Percentiles rank a stretch among this genome's conserved stretches.
These are phyloP conservation scores for Scarus forsteni DNA, from an alignment of 2,797 vertebrate species.

Conservation along the genomic window DNA sequence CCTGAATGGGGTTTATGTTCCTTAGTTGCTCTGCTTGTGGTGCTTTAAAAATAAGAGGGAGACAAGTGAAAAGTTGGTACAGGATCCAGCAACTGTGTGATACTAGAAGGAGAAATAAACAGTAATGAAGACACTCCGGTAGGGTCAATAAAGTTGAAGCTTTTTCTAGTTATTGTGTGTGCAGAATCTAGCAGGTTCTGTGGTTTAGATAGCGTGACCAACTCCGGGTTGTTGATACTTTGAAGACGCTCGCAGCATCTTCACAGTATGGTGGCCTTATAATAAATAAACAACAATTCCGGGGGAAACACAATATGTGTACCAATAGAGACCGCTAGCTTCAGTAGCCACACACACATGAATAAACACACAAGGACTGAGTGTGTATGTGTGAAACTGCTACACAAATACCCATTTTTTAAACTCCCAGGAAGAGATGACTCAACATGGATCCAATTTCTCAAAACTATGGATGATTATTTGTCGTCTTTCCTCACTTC, in stretches of 20 bases:
- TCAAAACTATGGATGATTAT: slow-evolving; percentile 64
- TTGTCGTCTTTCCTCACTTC: slow-evolving; percentile 57
- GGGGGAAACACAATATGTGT: slow-evolving; percentile 66
- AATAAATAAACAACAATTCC: slow-evolving; percentile 82
- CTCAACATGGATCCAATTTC: slow-evolving; percentile 42
- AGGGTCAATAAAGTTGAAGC: slow-evolving; percentile 32
- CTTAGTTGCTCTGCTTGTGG: slow-evolving; percentile 35
- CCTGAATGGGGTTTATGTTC: slow-evolving; percentile 16
- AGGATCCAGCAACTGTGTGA: slow-evolving; percentile 35
- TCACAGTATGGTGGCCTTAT: slow-evolving; percentile 89
- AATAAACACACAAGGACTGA: slow-evolving; percentile 52
- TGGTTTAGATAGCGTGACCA: slow-evolving; percentile 72
- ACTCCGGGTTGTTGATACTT: slow-evolving; percentile 94
- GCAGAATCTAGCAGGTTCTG: slow-evolving; percentile 62
- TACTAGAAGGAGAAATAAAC: slow-evolving; percentile 32
- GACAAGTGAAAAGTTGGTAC: too few relatives aligned
- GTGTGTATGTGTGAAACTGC: slow-evolving; percentile 54
- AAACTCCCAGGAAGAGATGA: slow-evolving; percentile 56
- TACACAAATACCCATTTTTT: slow-evolving; percentile 54
- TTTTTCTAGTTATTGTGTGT: slow-evolving; percentile 63
- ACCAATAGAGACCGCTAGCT: slow-evolving; percentile 57
- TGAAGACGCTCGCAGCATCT: slow-evolving; percentile 85
- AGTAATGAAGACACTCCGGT: slow-evolving; percentile 29
- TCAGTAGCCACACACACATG: slow-evolving; percentile 69
- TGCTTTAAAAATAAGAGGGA: too few relatives aligned